Evolutionary conservation across 2,888 invertebrate species (phyloP).

Genomic region (Sphaerophoria rueppellii): DNA sequence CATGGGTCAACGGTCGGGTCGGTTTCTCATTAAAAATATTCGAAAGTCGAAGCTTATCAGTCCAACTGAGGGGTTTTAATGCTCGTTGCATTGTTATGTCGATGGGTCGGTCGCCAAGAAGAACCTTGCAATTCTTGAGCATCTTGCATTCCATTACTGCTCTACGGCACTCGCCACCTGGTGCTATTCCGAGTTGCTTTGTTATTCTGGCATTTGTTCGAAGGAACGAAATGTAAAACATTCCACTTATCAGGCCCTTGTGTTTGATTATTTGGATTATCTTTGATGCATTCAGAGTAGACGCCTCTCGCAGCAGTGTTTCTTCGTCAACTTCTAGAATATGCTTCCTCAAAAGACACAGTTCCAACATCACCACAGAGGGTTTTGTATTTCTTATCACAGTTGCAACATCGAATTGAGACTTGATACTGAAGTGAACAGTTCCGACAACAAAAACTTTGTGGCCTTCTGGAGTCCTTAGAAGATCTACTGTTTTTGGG

Average conservation of each 20-base stretch:
- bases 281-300: conserved; percentile 89
- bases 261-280: conserved; percentile 78
- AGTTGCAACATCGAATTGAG: conserved; percentile 94
- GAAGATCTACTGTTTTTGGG: conserved; percentile 87
- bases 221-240: conserved; percentile 92
- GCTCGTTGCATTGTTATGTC: conserved; percentile 94
- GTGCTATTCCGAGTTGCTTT: conserved; percentile 95
- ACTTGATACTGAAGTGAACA: conserved; percentile 95
- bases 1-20: conserved; percentile 82
- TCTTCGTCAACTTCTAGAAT: conserved; percentile 94
- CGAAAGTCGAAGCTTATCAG: conserved; percentile 86
- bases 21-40: conserved; percentile 50
- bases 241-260: conserved; percentile 83
- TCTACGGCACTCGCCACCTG: conserved; percentile 96
- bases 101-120: conserved; percentile 95
- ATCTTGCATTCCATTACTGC: conserved; percentile 90
- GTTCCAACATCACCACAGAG: conserved; percentile 93
- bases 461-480: conserved; percentile 88
- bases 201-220: conserved; percentile 95
- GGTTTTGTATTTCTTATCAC: conserved; percentile 81
- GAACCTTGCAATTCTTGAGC: conserved; percentile 88
- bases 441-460: conserved; percentile 96
- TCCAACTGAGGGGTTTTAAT: conserved; percentile 90
- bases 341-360: conserved; percentile 92
- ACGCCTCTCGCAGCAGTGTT: conserved; percentile 91